These are phyloP conservation scores for Gryon sp. DNA, from an alignment of 1,140 invertebrate genomes.

Conservation along the genomic window DNA sequence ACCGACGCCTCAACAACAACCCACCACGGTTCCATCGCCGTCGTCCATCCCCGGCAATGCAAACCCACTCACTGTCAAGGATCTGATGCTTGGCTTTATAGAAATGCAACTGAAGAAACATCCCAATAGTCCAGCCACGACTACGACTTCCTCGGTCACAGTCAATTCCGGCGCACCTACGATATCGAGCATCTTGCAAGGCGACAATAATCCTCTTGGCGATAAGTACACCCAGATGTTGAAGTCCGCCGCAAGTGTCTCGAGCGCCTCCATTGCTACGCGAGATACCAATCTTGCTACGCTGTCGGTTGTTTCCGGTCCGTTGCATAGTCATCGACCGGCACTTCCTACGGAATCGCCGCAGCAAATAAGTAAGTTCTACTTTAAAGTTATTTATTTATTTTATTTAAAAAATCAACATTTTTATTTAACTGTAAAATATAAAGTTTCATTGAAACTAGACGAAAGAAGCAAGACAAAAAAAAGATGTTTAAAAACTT, in stretches of 20 bases:
- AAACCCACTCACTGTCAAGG: conserved; percentile 84
- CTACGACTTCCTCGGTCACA: conserved; percentile 65
- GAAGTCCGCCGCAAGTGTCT: conserved; percentile 62
- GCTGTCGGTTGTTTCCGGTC: conserved; percentile 82
- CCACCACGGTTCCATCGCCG: conserved; percentile 78
- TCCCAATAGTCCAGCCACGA: conserved; percentile 76
- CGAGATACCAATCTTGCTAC: conserved; percentile 83
- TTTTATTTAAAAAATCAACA: conserved; percentile 6
- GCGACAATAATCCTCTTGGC: conserved; percentile 27
- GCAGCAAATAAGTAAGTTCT: conserved; percentile 73
- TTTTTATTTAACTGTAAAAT: no score
- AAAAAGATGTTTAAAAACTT: no score
- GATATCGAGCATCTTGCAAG: conserved; percentile 84
- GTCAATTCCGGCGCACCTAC: conserved; percentile 81
- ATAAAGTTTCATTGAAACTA: no score
- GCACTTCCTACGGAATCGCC: conserved; percentile 68
- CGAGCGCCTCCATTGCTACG: conserved; percentile 73
- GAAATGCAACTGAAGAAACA: conserved; percentile 86
- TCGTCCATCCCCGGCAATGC: conserved; percentile 75
- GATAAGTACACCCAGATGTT: conserved; percentile 48
- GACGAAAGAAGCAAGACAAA: no score
- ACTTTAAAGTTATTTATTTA: not conserved
- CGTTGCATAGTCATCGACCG: conserved; percentile 74
- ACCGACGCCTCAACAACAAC: conserved; percentile 68
- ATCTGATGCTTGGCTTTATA: conserved; percentile 87